Percentiles rank a stretch among this genome's conserved stretches.
Evolutionary conservation across 2,888 invertebrate species (phyloP).

Genomic region (Cordylochernes scorpioides): DNA sequence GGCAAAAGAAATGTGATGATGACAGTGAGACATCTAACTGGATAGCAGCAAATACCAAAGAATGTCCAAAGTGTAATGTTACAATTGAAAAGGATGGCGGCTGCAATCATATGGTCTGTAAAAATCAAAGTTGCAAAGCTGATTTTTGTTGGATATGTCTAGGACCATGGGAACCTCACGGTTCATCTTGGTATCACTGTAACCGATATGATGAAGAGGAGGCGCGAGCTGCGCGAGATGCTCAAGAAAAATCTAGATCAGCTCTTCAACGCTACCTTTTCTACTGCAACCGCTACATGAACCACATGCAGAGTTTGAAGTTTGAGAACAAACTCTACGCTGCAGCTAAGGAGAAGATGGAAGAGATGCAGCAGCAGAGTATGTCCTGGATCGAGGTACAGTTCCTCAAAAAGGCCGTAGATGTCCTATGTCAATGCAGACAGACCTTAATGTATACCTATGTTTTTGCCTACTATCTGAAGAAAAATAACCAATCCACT

Average conservation of each 20-base stretch:
- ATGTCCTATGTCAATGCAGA: slow-evolving; percentile 81
- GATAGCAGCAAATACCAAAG: slow-evolving; percentile 97
- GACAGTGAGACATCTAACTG: slow-evolving; percentile 97
- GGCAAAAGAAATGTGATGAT: slow-evolving; percentile 47
- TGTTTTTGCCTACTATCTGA: slow-evolving; percentile 92
- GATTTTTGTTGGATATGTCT: slow-evolving; percentile 99
- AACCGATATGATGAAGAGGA: slow-evolving; percentile 92
- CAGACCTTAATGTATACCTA: slow-evolving; percentile 98
- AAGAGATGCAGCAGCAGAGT: slow-evolving; percentile 95
- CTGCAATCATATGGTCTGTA: slow-evolving; percentile 98
- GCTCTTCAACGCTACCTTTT: slow-evolving; percentile 87
- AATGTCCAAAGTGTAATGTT: slow-evolving; percentile 91
- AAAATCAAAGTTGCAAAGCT: slow-evolving; percentile 85
- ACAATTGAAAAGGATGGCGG: slow-evolving; percentile 53
- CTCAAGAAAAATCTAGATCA: slow-evolving; percentile 73
- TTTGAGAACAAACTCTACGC: slow-evolving; percentile 92
- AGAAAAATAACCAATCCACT: slow-evolving; percentile 89
- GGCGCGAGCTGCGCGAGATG: slow-evolving; percentile 79
- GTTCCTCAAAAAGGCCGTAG: slow-evolving; percentile 88
- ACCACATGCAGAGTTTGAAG: slow-evolving; percentile 92
- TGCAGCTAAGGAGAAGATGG: slow-evolving; percentile 89
- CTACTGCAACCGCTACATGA: slow-evolving; percentile 97
- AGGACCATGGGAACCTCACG: slow-evolving; percentile 72
- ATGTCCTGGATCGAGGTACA: slow-evolving; percentile 99
- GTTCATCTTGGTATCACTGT: slow-evolving; percentile 90